Evolutionary conservation across 2,113 vertebrate genomes (phyloP).

Genomic region (Chitala chitala): DNA sequence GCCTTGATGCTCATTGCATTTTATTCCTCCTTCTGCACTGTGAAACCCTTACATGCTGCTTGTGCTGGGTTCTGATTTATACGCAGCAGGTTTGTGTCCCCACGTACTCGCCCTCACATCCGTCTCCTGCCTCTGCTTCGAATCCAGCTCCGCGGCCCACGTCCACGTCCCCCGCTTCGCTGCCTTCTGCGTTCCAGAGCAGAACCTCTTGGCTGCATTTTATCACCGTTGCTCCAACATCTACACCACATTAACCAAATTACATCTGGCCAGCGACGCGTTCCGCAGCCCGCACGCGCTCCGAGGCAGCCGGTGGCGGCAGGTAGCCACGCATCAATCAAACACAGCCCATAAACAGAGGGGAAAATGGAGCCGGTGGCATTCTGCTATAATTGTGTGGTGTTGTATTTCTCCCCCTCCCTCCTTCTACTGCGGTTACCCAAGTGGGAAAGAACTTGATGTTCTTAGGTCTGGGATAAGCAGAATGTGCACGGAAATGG

Average conservation of each 20-base stretch:
- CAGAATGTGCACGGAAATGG: slow-evolving; percentile 7
- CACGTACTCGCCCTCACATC: neutral
- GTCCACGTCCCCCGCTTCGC: neutral
- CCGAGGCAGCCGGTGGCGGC: slow-evolving; percentile 34
- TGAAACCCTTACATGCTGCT: slow-evolving; percentile 29
- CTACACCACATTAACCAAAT: slow-evolving; percentile 68
- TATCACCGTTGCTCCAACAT: slow-evolving; percentile 51
- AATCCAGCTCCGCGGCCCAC: neutral
- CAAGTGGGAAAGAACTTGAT: slow-evolving; percentile 28
- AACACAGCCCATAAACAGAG: slow-evolving; percentile 11
- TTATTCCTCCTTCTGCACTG: slow-evolving; percentile 38
- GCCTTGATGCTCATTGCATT: slow-evolving; percentile 27
- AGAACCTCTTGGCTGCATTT: slow-evolving; percentile 39
- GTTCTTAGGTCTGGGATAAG: slow-evolving; percentile 28
- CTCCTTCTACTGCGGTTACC: slow-evolving; percentile 30
- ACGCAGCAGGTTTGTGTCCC: slow-evolving; percentile 13
- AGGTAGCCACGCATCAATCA: slow-evolving; percentile 58
- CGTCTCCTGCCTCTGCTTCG: neutral
- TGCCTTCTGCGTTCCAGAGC: slow-evolving; percentile 32
- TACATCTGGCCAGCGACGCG: slow-evolving; percentile 51
- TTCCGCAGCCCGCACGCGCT: slow-evolving; percentile 49
- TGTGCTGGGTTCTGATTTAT: slow-evolving; percentile 43
- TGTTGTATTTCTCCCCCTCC: slow-evolving; percentile 24
- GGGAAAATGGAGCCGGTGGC: slow-evolving; percentile 32
- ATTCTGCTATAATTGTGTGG: slow-evolving; percentile 38